Percentiles rank a stretch among this genome's conserved stretches.
Conservation (phyloP, 1,140 invertebrate species). For the Lineus longissimus region DNA sequence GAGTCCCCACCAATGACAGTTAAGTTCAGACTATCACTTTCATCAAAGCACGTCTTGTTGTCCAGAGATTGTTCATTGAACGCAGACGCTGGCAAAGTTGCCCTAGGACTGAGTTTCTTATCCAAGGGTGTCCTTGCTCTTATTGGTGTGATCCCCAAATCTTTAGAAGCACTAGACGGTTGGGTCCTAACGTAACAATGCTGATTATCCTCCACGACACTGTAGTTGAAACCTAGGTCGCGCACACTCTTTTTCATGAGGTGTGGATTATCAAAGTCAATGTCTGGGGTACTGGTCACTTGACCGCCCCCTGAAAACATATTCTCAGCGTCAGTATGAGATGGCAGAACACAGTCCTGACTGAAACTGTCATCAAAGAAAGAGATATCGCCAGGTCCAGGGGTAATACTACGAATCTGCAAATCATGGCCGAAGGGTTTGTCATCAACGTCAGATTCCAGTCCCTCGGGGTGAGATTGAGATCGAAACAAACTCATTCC, state of each 20-base stretch:
- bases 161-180: too few relatives aligned
- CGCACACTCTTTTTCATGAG: conserved; percentile 23
- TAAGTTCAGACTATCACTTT: too few relatives aligned
- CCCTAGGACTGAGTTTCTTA: too few relatives aligned
- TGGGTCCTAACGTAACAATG: too few relatives aligned
- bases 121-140: too few relatives aligned
- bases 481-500: conserved; percentile 21
- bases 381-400: neutral
- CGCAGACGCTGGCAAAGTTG: too few relatives aligned
- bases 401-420: conserved; percentile 1
- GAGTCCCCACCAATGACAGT: too few relatives aligned
- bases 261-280: conserved; percentile 27
- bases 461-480: conserved; percentile 17
- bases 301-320: neutral
- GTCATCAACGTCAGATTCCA: conserved; percentile 20
- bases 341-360: conserved; percentile 24
- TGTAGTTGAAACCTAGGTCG: conserved; percentile 26
- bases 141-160: too few relatives aligned
- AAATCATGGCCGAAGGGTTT: conserved; percentile 10
- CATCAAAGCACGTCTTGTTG: too few relatives aligned
- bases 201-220: neutral
- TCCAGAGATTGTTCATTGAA: too few relatives aligned
- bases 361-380: conserved; percentile 22
- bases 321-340: conserved; percentile 16
- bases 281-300: conserved; percentile 5